Percentiles rank a stretch among this genome's conserved stretches.
These are phyloP conservation scores for Geotrupes spiniger DNA, from an alignment of 2,888 invertebrate genomes.

Conservation along the genomic window DNA sequence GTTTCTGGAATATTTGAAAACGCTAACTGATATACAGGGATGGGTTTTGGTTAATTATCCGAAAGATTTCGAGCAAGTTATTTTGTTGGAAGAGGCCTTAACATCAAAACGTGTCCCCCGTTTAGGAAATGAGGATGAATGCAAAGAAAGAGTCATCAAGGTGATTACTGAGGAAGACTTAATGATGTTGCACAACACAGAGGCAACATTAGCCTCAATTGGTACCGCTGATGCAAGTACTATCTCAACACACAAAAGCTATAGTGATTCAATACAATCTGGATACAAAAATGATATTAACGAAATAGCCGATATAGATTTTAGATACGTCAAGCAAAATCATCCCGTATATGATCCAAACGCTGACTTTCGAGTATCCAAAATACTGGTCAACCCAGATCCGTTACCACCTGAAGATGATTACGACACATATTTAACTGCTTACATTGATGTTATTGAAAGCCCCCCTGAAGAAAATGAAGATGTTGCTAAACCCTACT, in stretches of 20 bases:
- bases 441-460: slow-evolving; percentile 54
- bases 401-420: slow-evolving; percentile 39
- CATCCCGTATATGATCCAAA: slow-evolving; percentile 39
- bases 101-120: slow-evolving; percentile 55
- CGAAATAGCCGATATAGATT: slow-evolving; percentile 34
- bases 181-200: too few relatives aligned
- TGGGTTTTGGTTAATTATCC: slow-evolving; percentile 68
- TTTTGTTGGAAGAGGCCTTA: slow-evolving; percentile 59
- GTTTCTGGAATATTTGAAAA: slow-evolving; percentile 60
- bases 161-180: too few relatives aligned
- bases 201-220: too few relatives aligned
- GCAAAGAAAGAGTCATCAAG: slow-evolving; percentile 34
- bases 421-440: slow-evolving; percentile 58
- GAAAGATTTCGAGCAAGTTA: slow-evolving; percentile 56
- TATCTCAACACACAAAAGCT: too few relatives aligned
- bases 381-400: slow-evolving; percentile 54
- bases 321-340: slow-evolving; percentile 23
- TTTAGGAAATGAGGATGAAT: too few relatives aligned
- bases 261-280: too few relatives aligned
- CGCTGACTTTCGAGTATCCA: slow-evolving; percentile 53
- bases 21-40: slow-evolving; percentile 51
- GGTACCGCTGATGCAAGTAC: neutral
- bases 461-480: slow-evolving; percentile 43
- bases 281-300: slow-evolving; percentile 16
- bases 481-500: slow-evolving; percentile 37